Evolutionary conservation across 2,888 invertebrate genomes (phyloP).

Genomic region (Cryptus viduatorius): DNA sequence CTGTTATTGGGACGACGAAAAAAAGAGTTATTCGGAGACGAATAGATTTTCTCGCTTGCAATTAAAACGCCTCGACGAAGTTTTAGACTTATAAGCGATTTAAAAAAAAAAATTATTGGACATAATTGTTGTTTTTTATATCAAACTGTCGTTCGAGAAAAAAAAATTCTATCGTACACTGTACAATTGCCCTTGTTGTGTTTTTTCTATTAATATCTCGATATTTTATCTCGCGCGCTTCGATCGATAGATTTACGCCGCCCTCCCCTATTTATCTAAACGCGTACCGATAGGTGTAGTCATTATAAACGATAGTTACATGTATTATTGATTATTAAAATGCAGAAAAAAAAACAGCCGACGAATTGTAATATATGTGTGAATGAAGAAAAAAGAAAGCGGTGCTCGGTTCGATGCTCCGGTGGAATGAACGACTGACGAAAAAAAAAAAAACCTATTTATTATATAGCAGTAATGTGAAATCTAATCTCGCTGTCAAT

Average conservation of each 20-base stretch:
- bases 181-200: constrained; percentile 83
- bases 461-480: neutral
- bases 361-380: constrained; percentile 38
- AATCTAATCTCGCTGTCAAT: constrained; percentile 8
- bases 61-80: constrained; percentile 46
- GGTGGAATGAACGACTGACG: constrained; percentile 12
- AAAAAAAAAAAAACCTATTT: neutral
- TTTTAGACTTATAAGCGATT: constrained; percentile 25
- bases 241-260: constrained; percentile 74
- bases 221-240: constrained; percentile 83
- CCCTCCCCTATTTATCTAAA: constrained; percentile 75
- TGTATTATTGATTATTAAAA: constrained; percentile 51
- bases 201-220: constrained; percentile 80
- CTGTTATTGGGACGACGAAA: neutral
- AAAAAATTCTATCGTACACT: constrained; percentile 78
- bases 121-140: constrained; percentile 82
- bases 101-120: constrained; percentile 66
- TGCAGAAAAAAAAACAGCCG: neutral
- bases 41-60: constrained; percentile 49
- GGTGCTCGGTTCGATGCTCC: constrained; percentile 5
- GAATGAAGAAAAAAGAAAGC: neutral
- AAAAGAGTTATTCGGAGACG: constrained; percentile 7
- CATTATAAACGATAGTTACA: constrained; percentile 51
- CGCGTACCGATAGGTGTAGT: constrained; percentile 65
- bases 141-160: constrained; percentile 79